A percentile compares a stretch with the other conserved stretches of the same genome.
phyloP scores from a whole-genome alignment of 2,797 vertebrate genomes.

The Benthosema pterotum region DNA sequence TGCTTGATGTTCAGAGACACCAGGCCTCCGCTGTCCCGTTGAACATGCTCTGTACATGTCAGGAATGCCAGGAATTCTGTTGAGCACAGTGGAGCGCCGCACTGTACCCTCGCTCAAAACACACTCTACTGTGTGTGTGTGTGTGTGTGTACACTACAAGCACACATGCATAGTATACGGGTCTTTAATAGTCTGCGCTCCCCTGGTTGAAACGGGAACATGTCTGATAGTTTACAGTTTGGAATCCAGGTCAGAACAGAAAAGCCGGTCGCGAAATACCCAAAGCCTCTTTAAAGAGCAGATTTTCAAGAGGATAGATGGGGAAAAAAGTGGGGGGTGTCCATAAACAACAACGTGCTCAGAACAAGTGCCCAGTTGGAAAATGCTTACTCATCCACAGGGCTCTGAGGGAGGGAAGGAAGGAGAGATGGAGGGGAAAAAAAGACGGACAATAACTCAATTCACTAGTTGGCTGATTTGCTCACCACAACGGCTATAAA shows the following conservation, averaged over 20 bases:
- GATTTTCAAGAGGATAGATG: slow-evolving; percentile 46
- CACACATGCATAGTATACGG: slow-evolving; percentile 12
- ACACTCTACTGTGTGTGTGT: slow-evolving; percentile 27
- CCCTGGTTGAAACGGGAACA: slow-evolving; percentile 63
- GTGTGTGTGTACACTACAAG: slow-evolving; percentile 37
- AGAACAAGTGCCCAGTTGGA: slow-evolving; percentile 23
- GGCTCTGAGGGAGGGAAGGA: background rate
- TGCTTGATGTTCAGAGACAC: slow-evolving; percentile 18
- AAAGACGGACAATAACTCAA: slow-evolving; percentile 41
- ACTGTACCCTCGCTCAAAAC: slow-evolving; percentile 36
- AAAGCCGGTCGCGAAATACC: slow-evolving; percentile 58
- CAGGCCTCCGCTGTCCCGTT: slow-evolving; percentile 39
- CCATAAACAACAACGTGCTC: slow-evolving; percentile 49
- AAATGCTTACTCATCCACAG: slow-evolving; percentile 55
- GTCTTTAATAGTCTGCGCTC: slow-evolving; percentile 61
- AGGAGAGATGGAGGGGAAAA: too few relatives aligned
- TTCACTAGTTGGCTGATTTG: slow-evolving; percentile 29
- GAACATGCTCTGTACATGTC: slow-evolving; percentile 70
- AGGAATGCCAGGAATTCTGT: slow-evolving; percentile 78
- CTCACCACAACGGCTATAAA: slow-evolving; percentile 18
- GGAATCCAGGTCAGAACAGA: slow-evolving; percentile 70
- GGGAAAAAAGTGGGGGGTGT: slow-evolving; percentile 38
- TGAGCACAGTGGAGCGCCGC: slow-evolving; percentile 36
- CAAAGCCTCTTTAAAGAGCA: slow-evolving; percentile 64
- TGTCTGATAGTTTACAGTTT: slow-evolving; percentile 66